Base-by-base conservation (phyloP, 2,797 vertebrate species). In the Leptodactylus fallax region DNA sequence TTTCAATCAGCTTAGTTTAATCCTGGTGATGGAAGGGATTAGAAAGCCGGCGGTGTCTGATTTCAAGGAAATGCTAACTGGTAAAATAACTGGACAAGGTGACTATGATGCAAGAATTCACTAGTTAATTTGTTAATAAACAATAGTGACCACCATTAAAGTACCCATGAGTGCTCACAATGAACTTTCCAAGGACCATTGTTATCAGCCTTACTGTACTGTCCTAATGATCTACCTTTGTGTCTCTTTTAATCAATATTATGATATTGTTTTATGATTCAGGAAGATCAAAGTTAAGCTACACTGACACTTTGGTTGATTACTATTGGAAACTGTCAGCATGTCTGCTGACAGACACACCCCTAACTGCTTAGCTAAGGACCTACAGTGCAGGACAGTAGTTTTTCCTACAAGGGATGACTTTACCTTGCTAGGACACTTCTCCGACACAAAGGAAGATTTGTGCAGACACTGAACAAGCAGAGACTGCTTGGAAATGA, bases 1-100 rank as follows among this genome's bases (percentile, higher is more conserved):
- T 83, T 58, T 71, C 51, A 83, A 72, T 83, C 67, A 83, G 81
- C 65, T 83, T 83, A 83, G 65, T 58, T 36, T 83, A 83, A 83
- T 83, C 81, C 81, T 56, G 27, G 65, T 56, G 81, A 83, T 83
- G 81, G 67, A 83, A 72, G 16, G 63, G 63, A 83, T 83, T 56
- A 83, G 51, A 27, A n/a, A 56, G 11, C 36, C 25, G 16, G 51
- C 19, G 65, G 63, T 45, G 65, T 83, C 81, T 56, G 81, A 83
- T 83, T 83, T 83, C 81, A 72, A 83, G 25, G 65, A 72, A 83
- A 69, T 71, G 55, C 71, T 83, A 55, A 69, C 49, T 49, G 19
- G 49, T 71, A 13, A 83, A 83, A 83, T 83, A 71, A 72, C 23
- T 71, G 17, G 65, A 63, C 47, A 65, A 67, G 36, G 60, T 6